A percentile compares a stretch with the other conserved stretches of the same genome.
phyloP scores from a whole-genome alignment of 2,113 vertebrate genomes.

The Spheniscus mendiculus region DNA sequence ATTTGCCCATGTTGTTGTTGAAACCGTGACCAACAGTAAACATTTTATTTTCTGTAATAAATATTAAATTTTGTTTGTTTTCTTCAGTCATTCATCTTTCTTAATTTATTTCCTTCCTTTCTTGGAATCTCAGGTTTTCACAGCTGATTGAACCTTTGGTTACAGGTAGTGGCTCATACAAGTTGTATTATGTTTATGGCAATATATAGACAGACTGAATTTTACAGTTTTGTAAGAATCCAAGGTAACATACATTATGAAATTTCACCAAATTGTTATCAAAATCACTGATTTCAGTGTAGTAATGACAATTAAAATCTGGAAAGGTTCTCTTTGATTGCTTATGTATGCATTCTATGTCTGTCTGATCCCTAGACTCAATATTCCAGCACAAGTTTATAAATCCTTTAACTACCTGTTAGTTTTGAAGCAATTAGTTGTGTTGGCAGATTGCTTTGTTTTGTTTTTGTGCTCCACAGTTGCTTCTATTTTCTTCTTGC shows the following conservation, averaged over 20 bases:
- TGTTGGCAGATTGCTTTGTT: background rate
- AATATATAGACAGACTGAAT: background rate
- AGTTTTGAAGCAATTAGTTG: background rate
- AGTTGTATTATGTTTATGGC: background rate
- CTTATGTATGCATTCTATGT: background rate
- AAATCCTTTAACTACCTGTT: background rate
- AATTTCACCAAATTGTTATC: background rate
- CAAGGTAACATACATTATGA: background rate
- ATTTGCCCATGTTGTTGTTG: background rate
- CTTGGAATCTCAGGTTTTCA: background rate
- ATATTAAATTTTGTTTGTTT: background rate
- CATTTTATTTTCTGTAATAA: background rate
- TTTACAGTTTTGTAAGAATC: background rate
- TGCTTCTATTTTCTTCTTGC: background rate
- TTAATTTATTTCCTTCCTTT: background rate
- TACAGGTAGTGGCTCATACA: background rate
- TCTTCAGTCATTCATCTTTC: background rate
- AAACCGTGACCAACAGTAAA: background rate
- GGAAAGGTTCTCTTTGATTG: background rate
- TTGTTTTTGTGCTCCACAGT: background rate
- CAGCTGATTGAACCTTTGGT: background rate
- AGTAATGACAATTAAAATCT: background rate
- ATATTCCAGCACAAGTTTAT: background rate
- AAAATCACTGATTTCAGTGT: background rate
- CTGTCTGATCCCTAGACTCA: background rate